A percentile compares a stretch with the other conserved stretches of the same genome.
phyloP scores from a whole-genome alignment of 2,797 vertebrate species.

The Acanthurus tractus region DNA sequence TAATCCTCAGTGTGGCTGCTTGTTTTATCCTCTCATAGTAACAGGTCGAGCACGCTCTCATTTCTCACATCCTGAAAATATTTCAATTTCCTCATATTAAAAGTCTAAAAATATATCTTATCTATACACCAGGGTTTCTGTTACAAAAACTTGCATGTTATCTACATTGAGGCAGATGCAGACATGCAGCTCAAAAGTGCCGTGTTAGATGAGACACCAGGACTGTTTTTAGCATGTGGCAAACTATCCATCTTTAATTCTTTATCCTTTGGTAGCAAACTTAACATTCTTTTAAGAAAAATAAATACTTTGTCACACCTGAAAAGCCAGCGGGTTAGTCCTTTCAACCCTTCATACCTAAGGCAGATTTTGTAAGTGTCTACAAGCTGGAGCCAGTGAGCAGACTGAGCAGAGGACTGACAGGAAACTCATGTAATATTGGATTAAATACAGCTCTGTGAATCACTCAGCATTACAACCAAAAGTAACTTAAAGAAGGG shows the following conservation, averaged over 20 bases:
- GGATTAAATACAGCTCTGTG: slow-evolving; percentile 6
- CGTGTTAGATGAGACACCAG: slow-evolving; percentile 9
- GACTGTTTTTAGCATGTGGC: slow-evolving; percentile 29
- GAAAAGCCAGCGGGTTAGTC: slow-evolving; percentile 74
- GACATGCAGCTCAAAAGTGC: slow-evolving; percentile 50
- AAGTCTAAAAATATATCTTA: slow-evolving; percentile 84
- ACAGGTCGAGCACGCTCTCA: slow-evolving; percentile 73
- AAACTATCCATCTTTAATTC: slow-evolving; percentile 15
- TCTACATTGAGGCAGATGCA: slow-evolving; percentile 59
- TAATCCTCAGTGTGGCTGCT: slow-evolving; percentile 55
- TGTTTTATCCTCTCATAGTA: slow-evolving; percentile 74
- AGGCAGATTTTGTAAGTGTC: slow-evolving; percentile 83
- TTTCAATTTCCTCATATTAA: slow-evolving; percentile 81
- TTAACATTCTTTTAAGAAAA: slow-evolving; percentile 87
- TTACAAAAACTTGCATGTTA: slow-evolving; percentile 69
- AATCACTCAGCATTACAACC: slow-evolving; percentile 9
- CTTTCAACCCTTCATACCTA: slow-evolving; percentile 77
- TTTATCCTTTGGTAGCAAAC: slow-evolving; percentile 92
- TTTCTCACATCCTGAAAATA: slow-evolving; percentile 84
- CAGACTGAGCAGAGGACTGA: slow-evolving; percentile 21
- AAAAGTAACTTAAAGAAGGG: not conserved
- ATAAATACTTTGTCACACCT: slow-evolving; percentile 87
- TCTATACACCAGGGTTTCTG: slow-evolving; percentile 66
- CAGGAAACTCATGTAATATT: not conserved
- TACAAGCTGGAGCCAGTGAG: slow-evolving; percentile 64